Percentiles rank a stretch among this genome's conserved stretches.
Evolutionary conservation across 2,113 vertebrate species (phyloP).

Genomic region (Anoura caudifer): DNA sequence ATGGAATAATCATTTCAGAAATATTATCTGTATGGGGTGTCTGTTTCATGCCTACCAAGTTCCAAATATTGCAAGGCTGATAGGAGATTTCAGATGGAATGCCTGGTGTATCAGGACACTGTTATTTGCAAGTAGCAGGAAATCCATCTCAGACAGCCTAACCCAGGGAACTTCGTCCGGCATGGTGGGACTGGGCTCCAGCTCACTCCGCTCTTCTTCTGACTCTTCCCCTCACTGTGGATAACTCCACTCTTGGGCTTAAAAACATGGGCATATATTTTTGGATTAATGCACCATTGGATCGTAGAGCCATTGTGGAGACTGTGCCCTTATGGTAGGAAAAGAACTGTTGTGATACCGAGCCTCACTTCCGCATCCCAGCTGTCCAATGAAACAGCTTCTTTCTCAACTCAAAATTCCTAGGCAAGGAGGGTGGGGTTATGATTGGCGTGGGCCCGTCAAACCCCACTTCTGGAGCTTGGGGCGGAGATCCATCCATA

Average conservation of each 20-base stretch:
- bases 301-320: not conserved
- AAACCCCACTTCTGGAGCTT: not conserved
- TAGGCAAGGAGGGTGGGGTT: not conserved
- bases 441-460: not conserved
- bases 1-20: not conserved
- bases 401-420: not conserved
- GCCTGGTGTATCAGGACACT: not conserved
- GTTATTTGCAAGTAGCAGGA: not conserved
- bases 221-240: not conserved
- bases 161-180: not conserved
- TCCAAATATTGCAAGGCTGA: not conserved
- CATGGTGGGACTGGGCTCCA: not conserved
- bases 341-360: not conserved
- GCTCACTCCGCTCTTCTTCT: not conserved
- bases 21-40: not conserved
- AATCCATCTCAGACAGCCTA: not conserved
- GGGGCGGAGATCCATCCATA: not conserved
- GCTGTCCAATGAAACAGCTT: not conserved
- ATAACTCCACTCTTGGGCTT: not conserved
- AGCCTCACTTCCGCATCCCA: not conserved
- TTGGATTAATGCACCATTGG: not conserved
- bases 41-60: not conserved
- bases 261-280: not conserved
- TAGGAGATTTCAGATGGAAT: not conserved
- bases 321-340: not conserved